These are phyloP conservation scores for Etia nguti DNA, from an alignment of 2,113 vertebrate genomes.

Conservation along the genomic window DNA sequence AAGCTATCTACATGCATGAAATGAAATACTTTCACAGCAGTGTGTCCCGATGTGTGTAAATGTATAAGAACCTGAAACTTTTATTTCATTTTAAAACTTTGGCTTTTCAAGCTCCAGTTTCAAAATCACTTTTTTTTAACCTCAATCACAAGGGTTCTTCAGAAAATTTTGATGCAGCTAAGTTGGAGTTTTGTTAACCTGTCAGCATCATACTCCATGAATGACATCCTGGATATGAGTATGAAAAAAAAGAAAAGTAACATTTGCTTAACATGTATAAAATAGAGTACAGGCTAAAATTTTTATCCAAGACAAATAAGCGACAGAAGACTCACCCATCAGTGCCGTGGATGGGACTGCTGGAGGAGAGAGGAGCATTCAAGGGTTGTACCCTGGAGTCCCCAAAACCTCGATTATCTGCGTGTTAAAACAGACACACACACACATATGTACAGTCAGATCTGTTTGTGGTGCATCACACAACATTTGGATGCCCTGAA, in stretches of 20 bases:
- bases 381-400: constrained; percentile 66
- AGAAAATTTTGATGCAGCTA: background rate
- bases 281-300: background rate
- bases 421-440: background rate
- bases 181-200: background rate
- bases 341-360: constrained; percentile 79
- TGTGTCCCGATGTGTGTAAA: background rate
- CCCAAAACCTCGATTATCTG: constrained; percentile 38
- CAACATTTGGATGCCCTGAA: background rate
- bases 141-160: background rate
- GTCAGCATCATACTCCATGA: background rate
- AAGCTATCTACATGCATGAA: background rate
- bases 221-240: background rate
- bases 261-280: background rate
- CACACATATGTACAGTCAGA: background rate
- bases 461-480: background rate
- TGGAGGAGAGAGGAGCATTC: constrained; percentile 75
- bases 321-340: constrained; percentile 77
- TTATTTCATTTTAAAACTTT: background rate
- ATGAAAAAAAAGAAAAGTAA: background rate
- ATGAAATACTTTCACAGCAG: background rate
- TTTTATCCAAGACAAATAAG: background rate
- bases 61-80: background rate
- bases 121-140: background rate
- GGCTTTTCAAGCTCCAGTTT: background rate